Base-by-base conservation (phyloP, 2,888 invertebrate genomes). In the Tortricodes alternella region DNA sequence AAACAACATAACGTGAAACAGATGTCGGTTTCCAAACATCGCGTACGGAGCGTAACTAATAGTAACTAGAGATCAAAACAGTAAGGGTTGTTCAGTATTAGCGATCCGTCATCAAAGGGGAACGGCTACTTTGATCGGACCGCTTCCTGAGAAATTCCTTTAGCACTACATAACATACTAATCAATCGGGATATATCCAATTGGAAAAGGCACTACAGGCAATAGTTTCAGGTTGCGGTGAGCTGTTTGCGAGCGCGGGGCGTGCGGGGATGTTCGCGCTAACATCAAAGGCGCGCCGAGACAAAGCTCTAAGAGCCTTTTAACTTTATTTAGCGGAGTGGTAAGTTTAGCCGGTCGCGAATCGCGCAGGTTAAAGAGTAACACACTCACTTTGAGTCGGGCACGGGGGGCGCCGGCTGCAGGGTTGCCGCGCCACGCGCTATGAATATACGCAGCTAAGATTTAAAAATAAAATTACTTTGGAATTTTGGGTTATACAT, bases 291-390 rank as follows among this genome's bases (percentile, higher is more conserved):
- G 89, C 80, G 81, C 74, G 76, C 76, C 88, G 87, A 89, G 89
- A 90, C 89, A 90, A 90, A 89, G 89, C 88, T 80, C 73, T 83
- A 86, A 83, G 86, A 89, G 89, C 89, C 89, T 90, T 89, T 90
- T 89, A 90, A 90, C 89, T 90, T 90, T 90, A 90, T 90, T 90
- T 89, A 89, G 89, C 89, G 79, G 87, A 90, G 90, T 90, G 89
- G 90, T 89, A 90, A 89, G 89, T 89, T 89, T 89, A 89, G 89
- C 88, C 85, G 88, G 86, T 89, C 88, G 89, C 89, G 89, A 87
- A 85, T 90, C 87, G 89, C 84, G 83, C 88, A 89, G 89, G 90
- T 89, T 89, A 90, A 89, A 89, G 89, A 89, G 89, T 90, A 89
- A 90, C 89, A 89, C 89, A 89, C 89, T 89, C 88, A 83, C 90